These are phyloP conservation scores for Cololabis saira DNA, from an alignment of 2,113 vertebrate genomes.

Conservation along the genomic window DNA sequence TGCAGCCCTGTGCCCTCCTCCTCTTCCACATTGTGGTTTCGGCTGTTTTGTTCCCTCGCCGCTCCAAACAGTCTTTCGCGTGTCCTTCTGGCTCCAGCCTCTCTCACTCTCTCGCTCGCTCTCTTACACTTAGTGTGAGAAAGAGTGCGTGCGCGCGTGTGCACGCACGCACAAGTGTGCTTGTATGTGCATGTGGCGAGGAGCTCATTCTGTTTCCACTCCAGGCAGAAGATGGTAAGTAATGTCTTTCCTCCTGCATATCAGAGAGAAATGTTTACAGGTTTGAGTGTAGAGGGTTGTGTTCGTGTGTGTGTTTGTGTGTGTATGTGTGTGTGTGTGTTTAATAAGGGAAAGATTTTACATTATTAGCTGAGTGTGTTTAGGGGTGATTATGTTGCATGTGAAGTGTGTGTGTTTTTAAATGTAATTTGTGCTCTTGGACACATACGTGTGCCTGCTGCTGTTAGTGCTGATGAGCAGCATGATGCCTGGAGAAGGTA, in stretches of 20 bases:
- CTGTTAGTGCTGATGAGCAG: slow-evolving; percentile 20
- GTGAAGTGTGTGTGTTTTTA: slow-evolving; percentile 27
- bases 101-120: slow-evolving; percentile 29
- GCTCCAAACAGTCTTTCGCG: slow-evolving; percentile 49
- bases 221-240: slow-evolving; percentile 80
- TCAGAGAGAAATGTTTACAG: slow-evolving; percentile 56
- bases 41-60: slow-evolving; percentile 45
- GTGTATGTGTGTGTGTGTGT: slow-evolving; percentile 25
- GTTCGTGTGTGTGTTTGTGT: too few species aligned
- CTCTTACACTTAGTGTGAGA: slow-evolving; percentile 55
- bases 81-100: slow-evolving; percentile 38
- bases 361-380: slow-evolving; percentile 40
- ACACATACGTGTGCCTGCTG: slow-evolving; percentile 16
- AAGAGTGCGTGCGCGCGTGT: slow-evolving; percentile 34
- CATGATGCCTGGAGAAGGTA: slow-evolving; percentile 38
- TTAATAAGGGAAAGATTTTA: slow-evolving; percentile 47
- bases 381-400: slow-evolving; percentile 21
- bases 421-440: slow-evolving; percentile 34
- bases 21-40: slow-evolving; percentile 33
- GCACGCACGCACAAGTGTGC: slow-evolving; percentile 19
- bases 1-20: slow-evolving; percentile 50
- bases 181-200: slow-evolving; percentile 61
- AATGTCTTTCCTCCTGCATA: slow-evolving; percentile 64
- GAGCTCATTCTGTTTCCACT: slow-evolving; percentile 76
- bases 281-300: slow-evolving; percentile 35